phyloP scores from a whole-genome alignment of 2,888 invertebrate species.

The Molanna angustata region DNA sequence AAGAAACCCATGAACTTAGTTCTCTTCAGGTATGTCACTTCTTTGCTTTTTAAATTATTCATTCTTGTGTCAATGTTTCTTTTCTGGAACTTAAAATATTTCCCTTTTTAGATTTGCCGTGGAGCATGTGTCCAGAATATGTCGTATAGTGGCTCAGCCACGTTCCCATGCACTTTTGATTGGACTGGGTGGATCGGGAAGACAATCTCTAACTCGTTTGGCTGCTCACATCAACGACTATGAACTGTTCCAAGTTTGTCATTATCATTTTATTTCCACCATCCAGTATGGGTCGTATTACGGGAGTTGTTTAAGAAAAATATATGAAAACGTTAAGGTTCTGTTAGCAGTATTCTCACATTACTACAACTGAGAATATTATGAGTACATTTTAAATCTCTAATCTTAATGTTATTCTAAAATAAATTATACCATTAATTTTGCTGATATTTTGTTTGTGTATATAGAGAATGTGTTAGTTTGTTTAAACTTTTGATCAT shows the following conservation, averaged over 20 bases:
- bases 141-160: slow-evolving; percentile 88
- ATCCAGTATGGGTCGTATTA: too few species aligned
- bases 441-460: too few species aligned
- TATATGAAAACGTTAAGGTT: too few species aligned
- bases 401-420: too few species aligned
- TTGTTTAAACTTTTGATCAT: too few species aligned
- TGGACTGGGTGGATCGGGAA: slow-evolving; percentile 91
- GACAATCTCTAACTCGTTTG: slow-evolving; percentile 86
- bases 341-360: too few species aligned
- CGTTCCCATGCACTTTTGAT: slow-evolving; percentile 86
- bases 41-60: background rate
- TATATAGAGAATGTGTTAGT: too few species aligned
- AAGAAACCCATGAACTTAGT: slow-evolving; percentile 97
- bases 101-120: slow-evolving; percentile 73
- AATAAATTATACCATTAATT: too few species aligned
- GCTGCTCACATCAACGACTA: slow-evolving; percentile 94
- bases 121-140: slow-evolving; percentile 89
- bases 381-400: too few species aligned
- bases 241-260: slow-evolving; percentile 68
- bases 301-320: too few species aligned
- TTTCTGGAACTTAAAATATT: too few species aligned
- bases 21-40: slow-evolving; percentile 64
- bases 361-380: too few species aligned
- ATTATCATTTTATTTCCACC: background rate
- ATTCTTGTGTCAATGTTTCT: background rate